Evolutionary conservation across 1,140 invertebrate species (phyloP).

Genomic region (Drosophila jambulina): DNA sequence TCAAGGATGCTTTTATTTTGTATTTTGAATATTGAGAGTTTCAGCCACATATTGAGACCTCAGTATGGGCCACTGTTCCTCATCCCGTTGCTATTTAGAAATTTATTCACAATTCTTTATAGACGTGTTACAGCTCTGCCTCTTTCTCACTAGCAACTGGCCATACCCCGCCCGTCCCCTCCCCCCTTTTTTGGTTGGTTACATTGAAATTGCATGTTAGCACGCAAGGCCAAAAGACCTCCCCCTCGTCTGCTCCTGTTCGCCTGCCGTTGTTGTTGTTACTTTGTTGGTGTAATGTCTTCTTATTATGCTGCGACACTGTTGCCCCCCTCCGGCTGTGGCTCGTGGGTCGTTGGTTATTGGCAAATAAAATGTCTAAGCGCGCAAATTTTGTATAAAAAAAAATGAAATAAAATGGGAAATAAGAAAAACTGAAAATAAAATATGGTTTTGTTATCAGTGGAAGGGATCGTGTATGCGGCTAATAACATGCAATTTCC

Average conservation of each 20-base stretch:
- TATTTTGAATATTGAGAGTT: neutral
- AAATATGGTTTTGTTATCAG: conserved; percentile 79
- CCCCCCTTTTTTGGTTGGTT: conserved; percentile 40
- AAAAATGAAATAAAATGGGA: conserved; percentile 14
- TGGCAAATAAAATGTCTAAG: conserved; percentile 81
- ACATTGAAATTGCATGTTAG: conserved; percentile 79
- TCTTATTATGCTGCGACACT: conserved; percentile 82
- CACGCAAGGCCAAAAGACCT: conserved; percentile 64
- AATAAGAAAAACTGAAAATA: conserved; percentile 53
- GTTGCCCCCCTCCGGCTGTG: conserved; percentile 22
- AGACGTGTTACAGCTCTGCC: conserved; percentile 65
- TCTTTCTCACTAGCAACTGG: conserved; percentile 10
- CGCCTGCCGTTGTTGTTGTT: conserved; percentile 40
- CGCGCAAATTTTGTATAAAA: conserved; percentile 72
- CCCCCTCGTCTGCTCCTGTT: conserved; percentile 36
- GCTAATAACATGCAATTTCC: conserved; percentile 82
- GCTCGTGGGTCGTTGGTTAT: conserved; percentile 66
- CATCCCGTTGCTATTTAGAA: conserved; percentile 67
- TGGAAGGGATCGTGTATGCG: conserved; percentile 79
- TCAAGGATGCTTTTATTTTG: neutral
- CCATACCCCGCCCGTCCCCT: neutral
- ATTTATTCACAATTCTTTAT: conserved; percentile 81
- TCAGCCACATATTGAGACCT: neutral
- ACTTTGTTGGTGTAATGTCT: conserved; percentile 76
- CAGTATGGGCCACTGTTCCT: conserved; percentile 30